A percentile compares a stretch with the other conserved stretches of the same genome.
phyloP scores from a whole-genome alignment of 2,888 invertebrate species.

The Nemurella pictetii region DNA sequence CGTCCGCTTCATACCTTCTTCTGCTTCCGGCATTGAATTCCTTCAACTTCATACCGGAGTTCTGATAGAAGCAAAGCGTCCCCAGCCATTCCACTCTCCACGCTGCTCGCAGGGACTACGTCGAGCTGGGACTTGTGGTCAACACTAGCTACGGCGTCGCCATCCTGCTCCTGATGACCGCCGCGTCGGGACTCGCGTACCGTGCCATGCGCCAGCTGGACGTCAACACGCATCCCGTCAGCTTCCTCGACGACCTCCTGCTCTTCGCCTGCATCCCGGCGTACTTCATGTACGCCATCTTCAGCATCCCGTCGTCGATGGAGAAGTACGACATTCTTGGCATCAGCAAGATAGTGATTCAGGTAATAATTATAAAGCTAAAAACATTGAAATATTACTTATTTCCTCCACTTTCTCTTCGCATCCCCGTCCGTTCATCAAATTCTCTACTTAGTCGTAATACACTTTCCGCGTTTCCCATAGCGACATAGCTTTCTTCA shows the following conservation, averaged over 20 bases:
- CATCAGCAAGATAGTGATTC: conserved; percentile 57
- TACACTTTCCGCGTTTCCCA: too few relatives aligned
- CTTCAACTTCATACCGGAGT: too few relatives aligned
- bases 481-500: too few relatives aligned
- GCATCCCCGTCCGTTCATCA: too few relatives aligned
- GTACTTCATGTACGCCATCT: conserved; percentile 71
- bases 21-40: too few relatives aligned
- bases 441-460: too few relatives aligned
- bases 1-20: too few relatives aligned
- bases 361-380: too few relatives aligned
- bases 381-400: too few relatives aligned
- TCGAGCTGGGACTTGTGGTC: conserved; percentile 56
- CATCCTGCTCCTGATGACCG: conserved; percentile 61
- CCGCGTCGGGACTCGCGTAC: conserved; percentile 63
- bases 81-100: too few relatives aligned
- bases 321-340: conserved; percentile 57
- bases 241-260: conserved; percentile 68
- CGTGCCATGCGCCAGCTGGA: conserved; percentile 66
- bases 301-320: conserved; percentile 69
- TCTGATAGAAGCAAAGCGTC: too few relatives aligned
- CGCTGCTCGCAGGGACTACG: conserved; percentile 51
- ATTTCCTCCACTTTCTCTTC: too few relatives aligned
- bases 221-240: conserved; percentile 65
- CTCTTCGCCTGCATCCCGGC: conserved; percentile 73
- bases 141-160: conserved; percentile 59